Percentiles rank a stretch among this genome's conserved stretches.
phyloP scores from a whole-genome alignment of 1,140 invertebrate genomes.

The Vanessa tameamea region DNA sequence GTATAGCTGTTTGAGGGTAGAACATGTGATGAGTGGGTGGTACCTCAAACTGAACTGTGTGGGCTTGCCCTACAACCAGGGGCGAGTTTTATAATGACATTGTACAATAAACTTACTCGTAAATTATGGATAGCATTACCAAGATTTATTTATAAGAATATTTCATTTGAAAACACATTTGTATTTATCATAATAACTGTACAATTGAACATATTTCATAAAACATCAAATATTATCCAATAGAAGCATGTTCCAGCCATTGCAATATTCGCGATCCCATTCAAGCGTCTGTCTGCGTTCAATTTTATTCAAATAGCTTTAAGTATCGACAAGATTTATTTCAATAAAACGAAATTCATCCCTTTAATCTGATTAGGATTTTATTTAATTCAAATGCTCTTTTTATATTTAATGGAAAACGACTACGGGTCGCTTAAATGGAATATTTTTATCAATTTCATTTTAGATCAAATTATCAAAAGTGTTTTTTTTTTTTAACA shows the following conservation, averaged over 20 bases:
- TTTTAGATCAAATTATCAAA: too few species aligned
- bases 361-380: not conserved
- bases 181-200: not conserved
- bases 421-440: too few species aligned
- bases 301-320: slow-evolving; percentile 5
- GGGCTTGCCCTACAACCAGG: too few species aligned
- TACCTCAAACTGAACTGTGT: too few species aligned
- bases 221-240: slow-evolving; percentile 7
- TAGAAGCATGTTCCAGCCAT: slow-evolving; percentile 3
- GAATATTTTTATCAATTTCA: too few species aligned
- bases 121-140: too few species aligned
- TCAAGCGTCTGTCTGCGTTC: slow-evolving; percentile 3
- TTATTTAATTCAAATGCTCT: slow-evolving; percentile 1
- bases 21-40: not conserved
- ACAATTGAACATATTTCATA: not conserved
- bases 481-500: too few species aligned
- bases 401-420: not conserved
- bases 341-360: slow-evolving; percentile 4
- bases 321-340: slow-evolving; percentile 6
- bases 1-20: too few species aligned
- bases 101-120: too few species aligned
- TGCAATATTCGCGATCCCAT: not conserved
- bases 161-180: not conserved
- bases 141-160: not conserved
- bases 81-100: too few species aligned